Conservation (phyloP, 1,140 invertebrate genomes). For the Rhyacophila brunnea region DNA sequence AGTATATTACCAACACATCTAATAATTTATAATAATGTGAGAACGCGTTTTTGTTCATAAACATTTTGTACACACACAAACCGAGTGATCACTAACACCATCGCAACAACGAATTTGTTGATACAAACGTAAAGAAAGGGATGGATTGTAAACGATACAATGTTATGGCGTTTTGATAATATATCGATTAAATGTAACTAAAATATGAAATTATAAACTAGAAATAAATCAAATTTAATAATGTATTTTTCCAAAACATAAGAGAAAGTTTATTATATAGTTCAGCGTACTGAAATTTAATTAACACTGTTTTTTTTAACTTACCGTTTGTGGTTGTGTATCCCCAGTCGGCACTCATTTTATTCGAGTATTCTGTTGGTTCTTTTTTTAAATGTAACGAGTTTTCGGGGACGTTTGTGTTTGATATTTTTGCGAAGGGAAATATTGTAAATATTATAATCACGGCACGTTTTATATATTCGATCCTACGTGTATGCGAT, state of each 20-base stretch:
- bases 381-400: too few species aligned
- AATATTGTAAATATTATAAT: background rate
- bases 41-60: too few species aligned
- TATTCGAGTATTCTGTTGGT: background rate
- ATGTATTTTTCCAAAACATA: conserved; percentile 6
- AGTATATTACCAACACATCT: too few species aligned
- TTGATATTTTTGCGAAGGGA: background rate
- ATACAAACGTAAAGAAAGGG: conserved; percentile 16
- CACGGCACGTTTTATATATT: conserved; percentile 2
- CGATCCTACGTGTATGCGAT: conserved; percentile 13
- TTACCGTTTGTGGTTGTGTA: conserved; percentile 53
- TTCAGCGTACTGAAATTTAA: background rate
- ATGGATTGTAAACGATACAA: conserved; percentile 21
- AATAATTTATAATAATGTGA: too few species aligned
- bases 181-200: background rate
- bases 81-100: too few species aligned
- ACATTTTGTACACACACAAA: too few species aligned
- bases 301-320: conserved; percentile 30
- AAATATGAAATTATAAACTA: background rate
- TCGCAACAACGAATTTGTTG: background rate
- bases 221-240: background rate
- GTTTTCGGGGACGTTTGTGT: background rate
- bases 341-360: conserved; percentile 48
- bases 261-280: background rate
- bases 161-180: too few species aligned